Evolutionary conservation across 2,113 vertebrate genomes (phyloP).

Genomic region (Semnopithecus entellus): DNA sequence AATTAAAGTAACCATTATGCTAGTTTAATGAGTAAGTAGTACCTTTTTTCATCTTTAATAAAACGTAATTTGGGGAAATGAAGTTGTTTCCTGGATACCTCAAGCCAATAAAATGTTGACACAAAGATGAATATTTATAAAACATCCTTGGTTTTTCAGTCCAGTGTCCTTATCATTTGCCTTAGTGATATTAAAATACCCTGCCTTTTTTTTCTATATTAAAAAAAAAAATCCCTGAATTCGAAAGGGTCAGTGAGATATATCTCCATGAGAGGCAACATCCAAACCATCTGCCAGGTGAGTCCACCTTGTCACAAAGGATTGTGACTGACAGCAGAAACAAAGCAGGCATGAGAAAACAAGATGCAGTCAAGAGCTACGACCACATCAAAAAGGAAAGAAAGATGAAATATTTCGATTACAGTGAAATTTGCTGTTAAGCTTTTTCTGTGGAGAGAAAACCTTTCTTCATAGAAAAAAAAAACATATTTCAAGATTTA

Average conservation of each 20-base stretch:
- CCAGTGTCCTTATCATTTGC: neutral
- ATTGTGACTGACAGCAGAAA: neutral
- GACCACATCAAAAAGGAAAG: neutral
- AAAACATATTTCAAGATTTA: neutral
- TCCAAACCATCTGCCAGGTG: too few relatives aligned
- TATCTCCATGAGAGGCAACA: neutral
- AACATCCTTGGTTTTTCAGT: neutral
- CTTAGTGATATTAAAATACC: neutral
- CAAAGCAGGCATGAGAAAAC: accelerated
- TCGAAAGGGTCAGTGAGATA: neutral
- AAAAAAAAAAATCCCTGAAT: neutral
- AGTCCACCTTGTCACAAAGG: neutral
- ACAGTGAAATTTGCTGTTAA: neutral
- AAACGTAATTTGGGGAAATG: neutral
- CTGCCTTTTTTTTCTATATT: neutral
- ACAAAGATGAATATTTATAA: neutral
- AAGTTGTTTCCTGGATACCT: neutral
- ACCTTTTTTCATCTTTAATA: neutral
- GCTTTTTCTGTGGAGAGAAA: neutral
- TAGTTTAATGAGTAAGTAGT: neutral
- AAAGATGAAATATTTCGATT: neutral
- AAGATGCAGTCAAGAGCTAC: neutral
- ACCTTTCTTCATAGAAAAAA: neutral
- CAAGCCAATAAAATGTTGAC: neutral
- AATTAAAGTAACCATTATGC: neutral